phyloP scores from a whole-genome alignment of 2,113 vertebrate species.

The Paradoxurus hermaphroditus region DNA sequence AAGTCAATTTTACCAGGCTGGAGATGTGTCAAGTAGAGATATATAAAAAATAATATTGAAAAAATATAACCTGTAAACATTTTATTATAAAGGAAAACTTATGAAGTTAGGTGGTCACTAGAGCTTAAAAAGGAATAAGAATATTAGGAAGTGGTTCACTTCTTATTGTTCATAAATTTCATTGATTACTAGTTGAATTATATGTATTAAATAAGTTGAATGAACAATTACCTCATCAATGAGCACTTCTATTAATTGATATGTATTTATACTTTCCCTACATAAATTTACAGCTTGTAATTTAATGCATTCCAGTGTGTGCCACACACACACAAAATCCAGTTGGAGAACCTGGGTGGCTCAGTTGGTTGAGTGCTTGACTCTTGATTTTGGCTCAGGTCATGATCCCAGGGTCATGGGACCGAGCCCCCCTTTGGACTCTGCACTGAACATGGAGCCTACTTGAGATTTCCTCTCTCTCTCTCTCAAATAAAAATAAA shows the following conservation, averaged over 20 bases:
- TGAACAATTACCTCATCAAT: not conserved
- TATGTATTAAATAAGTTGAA: not conserved
- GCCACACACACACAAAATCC: too few species aligned
- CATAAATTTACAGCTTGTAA: not conserved
- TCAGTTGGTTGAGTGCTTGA: too few species aligned
- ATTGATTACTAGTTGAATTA: not conserved
- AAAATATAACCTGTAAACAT: not conserved
- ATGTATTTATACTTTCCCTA: not conserved
- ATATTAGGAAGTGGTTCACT: not conserved
- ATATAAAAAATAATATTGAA: slow-evolving; percentile 30
- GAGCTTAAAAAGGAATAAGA: not conserved
- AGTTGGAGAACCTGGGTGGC: too few species aligned
- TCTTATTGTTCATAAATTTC: not conserved
- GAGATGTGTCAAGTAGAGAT: not conserved
- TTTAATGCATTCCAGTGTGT: not conserved
- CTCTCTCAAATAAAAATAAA: not conserved
- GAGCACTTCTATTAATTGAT: not conserved
- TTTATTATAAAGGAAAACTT: not conserved
- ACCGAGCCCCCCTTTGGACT: too few species aligned
- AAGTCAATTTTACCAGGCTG: not conserved
- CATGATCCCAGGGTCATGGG: too few species aligned
- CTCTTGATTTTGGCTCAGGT: too few species aligned
- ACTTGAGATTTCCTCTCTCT: too few species aligned
- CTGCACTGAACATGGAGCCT: too few species aligned
- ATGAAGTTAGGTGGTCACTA: not conserved